phyloP scores from a whole-genome alignment of 2,888 invertebrate genomes.

The Phalera bucephala region DNA sequence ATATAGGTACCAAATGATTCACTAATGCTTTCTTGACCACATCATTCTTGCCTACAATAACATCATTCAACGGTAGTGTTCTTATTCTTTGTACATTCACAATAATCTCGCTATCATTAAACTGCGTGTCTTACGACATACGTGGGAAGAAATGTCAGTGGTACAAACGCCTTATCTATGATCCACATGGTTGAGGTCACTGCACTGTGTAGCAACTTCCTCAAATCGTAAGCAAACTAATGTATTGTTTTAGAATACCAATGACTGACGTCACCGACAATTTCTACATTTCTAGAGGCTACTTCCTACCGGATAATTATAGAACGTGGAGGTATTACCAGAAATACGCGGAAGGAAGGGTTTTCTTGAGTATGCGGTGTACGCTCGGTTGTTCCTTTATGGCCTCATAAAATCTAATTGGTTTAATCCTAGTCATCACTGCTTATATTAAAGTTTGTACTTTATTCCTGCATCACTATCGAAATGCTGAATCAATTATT shows the following conservation, averaged over 20 bases:
- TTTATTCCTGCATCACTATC: no score
- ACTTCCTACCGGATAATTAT: conserved; percentile 3
- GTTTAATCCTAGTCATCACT: no score
- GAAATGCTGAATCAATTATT: no score
- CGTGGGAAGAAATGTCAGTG: not conserved
- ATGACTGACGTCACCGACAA: conserved; percentile 25
- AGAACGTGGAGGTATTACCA: not conserved
- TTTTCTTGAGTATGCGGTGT: not conserved
- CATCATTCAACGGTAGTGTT: no score
- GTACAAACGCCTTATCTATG: not conserved
- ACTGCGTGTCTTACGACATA: conserved; percentile 1
- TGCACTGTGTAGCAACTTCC: conserved; percentile 1
- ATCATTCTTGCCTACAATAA: no score
- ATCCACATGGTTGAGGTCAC: conserved; percentile 1
- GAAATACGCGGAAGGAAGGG: conserved; percentile 10
- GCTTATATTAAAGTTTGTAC: no score
- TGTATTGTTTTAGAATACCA: conserved; percentile 27
- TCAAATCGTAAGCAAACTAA: conserved; percentile 3
- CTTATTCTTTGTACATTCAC: no score
- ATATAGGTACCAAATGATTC: no score
- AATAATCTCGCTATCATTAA: not conserved
- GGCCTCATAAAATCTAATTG: not conserved
- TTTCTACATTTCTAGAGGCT: conserved; percentile 6
- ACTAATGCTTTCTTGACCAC: no score
- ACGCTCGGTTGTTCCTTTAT: not conserved